phyloP scores from a whole-genome alignment of 2,888 invertebrate genomes.

The Malthinus flaveolus region DNA sequence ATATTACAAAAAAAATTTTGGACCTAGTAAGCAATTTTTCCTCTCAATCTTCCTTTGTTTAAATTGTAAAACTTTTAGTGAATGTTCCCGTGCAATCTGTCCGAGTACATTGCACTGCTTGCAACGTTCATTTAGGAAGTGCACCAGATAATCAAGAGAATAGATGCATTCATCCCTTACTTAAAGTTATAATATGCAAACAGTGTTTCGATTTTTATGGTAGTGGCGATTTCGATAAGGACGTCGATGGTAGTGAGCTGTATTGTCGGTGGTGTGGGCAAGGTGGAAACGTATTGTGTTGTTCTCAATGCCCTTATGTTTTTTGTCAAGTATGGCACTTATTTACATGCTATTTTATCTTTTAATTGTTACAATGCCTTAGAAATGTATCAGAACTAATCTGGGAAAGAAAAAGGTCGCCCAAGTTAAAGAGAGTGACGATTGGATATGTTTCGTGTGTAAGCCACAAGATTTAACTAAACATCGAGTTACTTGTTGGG shows the following conservation, averaged over 20 bases:
- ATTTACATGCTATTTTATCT: not conserved
- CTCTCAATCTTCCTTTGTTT: not conserved
- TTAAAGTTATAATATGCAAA: conserved; percentile 72
- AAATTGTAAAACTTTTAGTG: not conserved
- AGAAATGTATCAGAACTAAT: conserved; percentile 77
- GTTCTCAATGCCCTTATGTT: conserved; percentile 73
- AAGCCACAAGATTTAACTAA: conserved; percentile 67
- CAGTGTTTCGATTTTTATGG: conserved; percentile 77
- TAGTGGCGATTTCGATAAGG: conserved; percentile 80
- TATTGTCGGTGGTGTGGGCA: conserved; percentile 86
- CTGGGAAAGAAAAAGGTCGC: conserved; percentile 67
- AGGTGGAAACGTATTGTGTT: conserved; percentile 71
- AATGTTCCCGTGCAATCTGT: conserved; percentile 45
- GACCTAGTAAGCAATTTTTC: conserved; percentile 19
- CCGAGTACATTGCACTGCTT: conserved; percentile 74
- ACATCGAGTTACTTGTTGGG: conserved; percentile 71
- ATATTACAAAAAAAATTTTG: conserved; percentile 26
- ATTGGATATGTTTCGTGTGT: conserved; percentile 81
- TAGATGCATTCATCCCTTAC: conserved; percentile 73
- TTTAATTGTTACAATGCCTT: conserved; percentile 44
- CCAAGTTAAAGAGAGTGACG: conserved; percentile 75
- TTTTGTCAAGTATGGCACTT: conserved; percentile 66
- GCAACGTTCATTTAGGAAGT: conserved; percentile 75
- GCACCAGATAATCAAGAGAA: conserved; percentile 65
- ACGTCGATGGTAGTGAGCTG: conserved; percentile 80